Conservation (phyloP, 2,797 vertebrate species). For the Diplodus puntazzo region DNA sequence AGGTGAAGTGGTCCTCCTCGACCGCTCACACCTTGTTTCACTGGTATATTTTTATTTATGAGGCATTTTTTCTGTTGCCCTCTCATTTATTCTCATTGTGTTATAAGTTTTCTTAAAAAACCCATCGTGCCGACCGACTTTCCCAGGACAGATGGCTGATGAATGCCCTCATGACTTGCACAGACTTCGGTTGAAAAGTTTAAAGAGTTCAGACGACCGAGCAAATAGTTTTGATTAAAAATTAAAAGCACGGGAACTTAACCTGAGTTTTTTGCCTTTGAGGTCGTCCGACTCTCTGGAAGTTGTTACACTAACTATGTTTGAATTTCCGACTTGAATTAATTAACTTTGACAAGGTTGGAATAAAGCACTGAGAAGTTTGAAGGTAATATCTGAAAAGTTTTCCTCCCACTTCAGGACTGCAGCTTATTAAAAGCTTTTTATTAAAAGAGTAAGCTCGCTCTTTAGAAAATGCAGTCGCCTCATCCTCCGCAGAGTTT, state of each 20-base stretch:
- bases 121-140: background rate
- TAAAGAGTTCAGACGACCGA: background rate
- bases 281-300: background rate
- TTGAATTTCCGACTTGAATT: background rate
- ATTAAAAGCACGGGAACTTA: background rate
- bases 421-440: background rate
- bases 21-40: conserved; percentile 2
- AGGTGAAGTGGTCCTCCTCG: background rate
- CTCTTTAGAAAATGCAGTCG: no score
- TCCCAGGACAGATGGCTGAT: background rate
- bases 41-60: conserved; percentile 7
- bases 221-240: background rate
- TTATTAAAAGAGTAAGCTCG: background rate
- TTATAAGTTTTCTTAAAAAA: background rate
- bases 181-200: background rate
- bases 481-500: no score
- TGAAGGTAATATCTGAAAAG: no score
- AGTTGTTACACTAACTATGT: background rate
- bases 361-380: background rate
- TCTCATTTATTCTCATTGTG: conserved; percentile 4
- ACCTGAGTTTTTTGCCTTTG: background rate
- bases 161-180: background rate
- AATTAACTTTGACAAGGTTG: background rate
- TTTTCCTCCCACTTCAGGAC: background rate
- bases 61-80: background rate